phyloP scores from a whole-genome alignment of 2,888 invertebrate species.

The Chalcosyrphus nemorum region DNA sequence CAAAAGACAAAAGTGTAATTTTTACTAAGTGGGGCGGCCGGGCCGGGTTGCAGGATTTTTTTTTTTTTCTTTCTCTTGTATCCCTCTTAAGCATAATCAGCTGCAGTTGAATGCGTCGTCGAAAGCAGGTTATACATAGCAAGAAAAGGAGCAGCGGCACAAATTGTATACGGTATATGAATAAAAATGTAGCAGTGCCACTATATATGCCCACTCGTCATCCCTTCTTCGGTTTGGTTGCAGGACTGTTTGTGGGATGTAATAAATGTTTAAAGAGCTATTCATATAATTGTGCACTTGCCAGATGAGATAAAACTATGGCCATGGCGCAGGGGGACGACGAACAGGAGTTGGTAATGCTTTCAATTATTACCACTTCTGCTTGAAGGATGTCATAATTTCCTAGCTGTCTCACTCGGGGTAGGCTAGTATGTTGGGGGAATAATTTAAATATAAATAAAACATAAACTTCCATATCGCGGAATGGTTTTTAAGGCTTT shows the following conservation, averaged over 20 bases:
- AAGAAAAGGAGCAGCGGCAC: slow-evolving; percentile 12
- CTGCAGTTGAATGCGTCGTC: slow-evolving; percentile 64
- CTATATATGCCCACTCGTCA: not conserved
- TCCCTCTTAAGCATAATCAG: slow-evolving; percentile 62
- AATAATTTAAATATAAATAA: slow-evolving; percentile 36
- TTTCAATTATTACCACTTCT: slow-evolving; percentile 66
- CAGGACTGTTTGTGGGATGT: slow-evolving; percentile 58
- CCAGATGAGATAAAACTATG: slow-evolving; percentile 69
- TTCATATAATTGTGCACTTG: slow-evolving; percentile 70
- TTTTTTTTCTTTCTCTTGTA: not conserved
- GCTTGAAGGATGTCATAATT: slow-evolving; percentile 49
- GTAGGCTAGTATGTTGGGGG: not conserved
- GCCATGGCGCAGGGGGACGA: not conserved
- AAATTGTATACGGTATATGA: slow-evolving; percentile 34
- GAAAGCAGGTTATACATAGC: slow-evolving; percentile 50
- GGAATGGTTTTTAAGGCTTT: not conserved
- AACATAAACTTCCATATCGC: slow-evolving; percentile 25
- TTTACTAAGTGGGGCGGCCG: slow-evolving; percentile 48
- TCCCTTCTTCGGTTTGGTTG: not conserved
- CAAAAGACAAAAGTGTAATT: slow-evolving; percentile 67
- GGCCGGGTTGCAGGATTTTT: slow-evolving; percentile 3
- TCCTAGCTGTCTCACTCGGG: not conserved
- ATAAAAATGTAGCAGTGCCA: slow-evolving; percentile 41
- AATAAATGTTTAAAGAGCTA: slow-evolving; percentile 72
- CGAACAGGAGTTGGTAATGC: slow-evolving; percentile 44